phyloP scores from a whole-genome alignment of 2,888 invertebrate species.

The Cataglyphis albicans region DNA sequence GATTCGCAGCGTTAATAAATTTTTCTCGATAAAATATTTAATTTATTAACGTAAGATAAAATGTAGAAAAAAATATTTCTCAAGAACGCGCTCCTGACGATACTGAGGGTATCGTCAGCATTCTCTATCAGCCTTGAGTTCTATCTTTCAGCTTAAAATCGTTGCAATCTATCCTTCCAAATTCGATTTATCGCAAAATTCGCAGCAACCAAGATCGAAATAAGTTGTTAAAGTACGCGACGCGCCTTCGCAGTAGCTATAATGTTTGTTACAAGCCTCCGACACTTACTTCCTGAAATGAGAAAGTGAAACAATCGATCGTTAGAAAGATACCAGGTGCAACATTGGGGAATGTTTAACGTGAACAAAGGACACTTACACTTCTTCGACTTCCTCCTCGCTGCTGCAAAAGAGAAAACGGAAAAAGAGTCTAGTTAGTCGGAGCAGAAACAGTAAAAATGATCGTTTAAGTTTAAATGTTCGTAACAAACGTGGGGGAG shows the following conservation, averaged over 20 bases:
- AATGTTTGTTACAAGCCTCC: slow-evolving; percentile 62
- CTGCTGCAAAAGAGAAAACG: slow-evolving; percentile 87
- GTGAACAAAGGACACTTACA: slow-evolving; percentile 88
- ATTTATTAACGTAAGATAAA: background rate
- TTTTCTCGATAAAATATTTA: background rate
- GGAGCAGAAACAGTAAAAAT: slow-evolving; percentile 39
- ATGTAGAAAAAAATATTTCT: no score
- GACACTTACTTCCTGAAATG: slow-evolving; percentile 87
- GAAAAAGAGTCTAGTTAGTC: slow-evolving; percentile 78
- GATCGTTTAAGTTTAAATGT: slow-evolving; percentile 72
- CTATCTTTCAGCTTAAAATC: background rate
- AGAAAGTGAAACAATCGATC: slow-evolving; percentile 77
- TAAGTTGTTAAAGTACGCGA: slow-evolving; percentile 45
- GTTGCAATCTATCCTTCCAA: background rate
- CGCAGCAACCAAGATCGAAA: slow-evolving; percentile 14
- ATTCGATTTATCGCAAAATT: background rate
- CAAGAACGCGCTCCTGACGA: background rate
- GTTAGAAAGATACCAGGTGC: slow-evolving; percentile 58
- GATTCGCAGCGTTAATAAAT: background rate
- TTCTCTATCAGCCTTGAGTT: background rate
- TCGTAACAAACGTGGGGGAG: slow-evolving; percentile 62
- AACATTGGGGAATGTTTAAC: slow-evolving; percentile 51
- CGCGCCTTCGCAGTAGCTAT: slow-evolving; percentile 60
- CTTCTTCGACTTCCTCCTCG: slow-evolving; percentile 93
- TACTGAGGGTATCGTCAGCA: background rate